These are phyloP conservation scores for Nesogale talazaci DNA, from an alignment of 2,113 vertebrate genomes.

Conservation along the genomic window DNA sequence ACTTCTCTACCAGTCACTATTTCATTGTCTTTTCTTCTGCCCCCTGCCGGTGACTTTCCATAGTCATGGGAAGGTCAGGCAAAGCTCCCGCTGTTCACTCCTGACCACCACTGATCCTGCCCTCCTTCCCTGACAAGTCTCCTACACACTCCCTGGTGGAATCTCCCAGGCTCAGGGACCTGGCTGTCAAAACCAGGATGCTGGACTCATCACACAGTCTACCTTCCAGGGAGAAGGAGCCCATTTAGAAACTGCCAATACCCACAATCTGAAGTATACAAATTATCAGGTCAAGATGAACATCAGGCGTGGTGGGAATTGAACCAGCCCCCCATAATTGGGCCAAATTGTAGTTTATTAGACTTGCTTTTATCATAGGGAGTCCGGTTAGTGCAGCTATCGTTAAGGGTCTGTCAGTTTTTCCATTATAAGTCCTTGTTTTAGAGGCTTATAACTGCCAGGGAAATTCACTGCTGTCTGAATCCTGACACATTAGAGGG, in stretches of 20 bases:
- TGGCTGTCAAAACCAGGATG: not conserved
- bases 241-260: slow-evolving; percentile 43
- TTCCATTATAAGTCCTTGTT: slow-evolving; percentile 59
- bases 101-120: not conserved
- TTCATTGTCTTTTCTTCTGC: not conserved
- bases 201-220: not conserved
- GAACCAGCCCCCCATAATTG: slow-evolving; percentile 12
- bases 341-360: slow-evolving; percentile 57
- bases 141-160: not conserved
- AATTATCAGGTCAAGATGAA: slow-evolving; percentile 41
- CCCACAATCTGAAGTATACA: not conserved
- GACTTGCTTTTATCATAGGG: slow-evolving; percentile 43
- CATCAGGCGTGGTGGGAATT: not conserved
- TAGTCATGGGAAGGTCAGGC: not conserved
- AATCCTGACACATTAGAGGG: slow-evolving; percentile 56
- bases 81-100: not conserved
- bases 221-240: not conserved
- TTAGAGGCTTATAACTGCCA: slow-evolving; percentile 56
- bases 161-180: not conserved
- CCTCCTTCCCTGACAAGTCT: not conserved
- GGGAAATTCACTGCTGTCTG: slow-evolving; percentile 58
- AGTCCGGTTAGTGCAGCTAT: slow-evolving; percentile 9
- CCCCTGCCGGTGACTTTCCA: not conserved
- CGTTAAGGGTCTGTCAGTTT: slow-evolving; percentile 65
- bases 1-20: not conserved